Evolutionary conservation across 2,797 vertebrate genomes (phyloP).

Genomic region (Hemitrygon akajei): DNA sequence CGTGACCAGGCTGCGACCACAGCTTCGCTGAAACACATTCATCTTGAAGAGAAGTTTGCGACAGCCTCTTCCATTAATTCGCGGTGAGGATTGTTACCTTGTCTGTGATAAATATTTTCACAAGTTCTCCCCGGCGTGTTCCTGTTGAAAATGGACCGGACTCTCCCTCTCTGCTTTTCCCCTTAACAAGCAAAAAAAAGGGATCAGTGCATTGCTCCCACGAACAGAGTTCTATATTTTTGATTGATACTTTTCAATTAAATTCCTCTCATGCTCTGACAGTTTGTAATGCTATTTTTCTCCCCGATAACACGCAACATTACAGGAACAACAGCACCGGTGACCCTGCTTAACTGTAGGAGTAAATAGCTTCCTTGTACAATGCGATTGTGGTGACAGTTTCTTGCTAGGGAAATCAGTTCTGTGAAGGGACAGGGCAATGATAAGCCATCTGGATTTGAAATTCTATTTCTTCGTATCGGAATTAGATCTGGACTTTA

Average conservation of each 20-base stretch:
- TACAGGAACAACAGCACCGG: constrained; percentile 83
- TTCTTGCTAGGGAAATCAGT: constrained; percentile 99
- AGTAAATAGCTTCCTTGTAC: constrained; percentile 99
- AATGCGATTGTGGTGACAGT: constrained; percentile 97
- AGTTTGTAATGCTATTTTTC: constrained; percentile 89
- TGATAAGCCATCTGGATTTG: constrained; percentile 98
- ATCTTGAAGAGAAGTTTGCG: neutral
- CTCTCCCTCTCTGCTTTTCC: neutral
- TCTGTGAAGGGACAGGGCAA: constrained; percentile 90
- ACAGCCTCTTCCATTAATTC: neutral
- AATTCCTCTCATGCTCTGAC: constrained; percentile 84
- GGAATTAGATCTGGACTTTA: constrained; percentile 99
- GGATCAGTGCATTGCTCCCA: constrained; percentile 10
- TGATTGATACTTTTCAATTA: constrained; percentile 99
- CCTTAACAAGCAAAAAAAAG: neutral
- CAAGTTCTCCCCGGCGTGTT: neutral
- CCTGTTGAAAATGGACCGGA: neutral
- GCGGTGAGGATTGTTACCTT: neutral
- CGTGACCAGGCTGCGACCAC: neutral
- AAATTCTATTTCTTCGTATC: constrained; percentile 99
- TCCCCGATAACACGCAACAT: constrained; percentile 92
- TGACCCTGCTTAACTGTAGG: constrained; percentile 92
- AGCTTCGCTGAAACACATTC: neutral
- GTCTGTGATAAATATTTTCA: neutral
- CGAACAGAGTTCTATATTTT: constrained; percentile 67